Base-by-base conservation (phyloP, 92 coral and sea anemone species). In the Umimayanthus kanabou region DNA sequence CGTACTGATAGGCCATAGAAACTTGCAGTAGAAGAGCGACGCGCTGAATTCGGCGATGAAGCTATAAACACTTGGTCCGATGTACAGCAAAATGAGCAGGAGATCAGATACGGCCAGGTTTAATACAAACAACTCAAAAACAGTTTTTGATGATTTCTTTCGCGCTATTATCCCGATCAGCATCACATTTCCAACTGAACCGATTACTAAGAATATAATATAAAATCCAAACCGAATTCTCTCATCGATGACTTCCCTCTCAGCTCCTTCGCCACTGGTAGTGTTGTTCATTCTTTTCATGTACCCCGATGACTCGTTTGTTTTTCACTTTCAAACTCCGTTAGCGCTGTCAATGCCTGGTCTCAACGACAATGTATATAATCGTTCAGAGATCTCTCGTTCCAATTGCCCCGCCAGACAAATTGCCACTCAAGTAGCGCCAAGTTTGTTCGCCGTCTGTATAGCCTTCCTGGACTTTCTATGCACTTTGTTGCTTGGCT, bases 21-120 rank as follows among this genome's bases (percentile, higher is more conserved):
- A 80, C 55, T 61, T 80, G 47, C 85, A 80, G 53, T 80, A 80
- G 40, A 80, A 29, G 9, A 80, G 26, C 72, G 85, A 33, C 20
- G 85, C 71, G 28, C 73, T 50, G 39, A 78, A 80, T 30, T 80
- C 85, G 73, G 85, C 18, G 53, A 80, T 37, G 20, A 80, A 61
- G 43, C 85, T 80, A 73, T 57, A 80, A 58, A 61, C 72, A 20
- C 8, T 80, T 4, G 85, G 85, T 18, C 85, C 85, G 18, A 61
- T 80, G 45, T 80, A 57, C 66, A 80, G 49, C 4, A 80, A 9
- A 57, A 80, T 37, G 18, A 80, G 85, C 1, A 80, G 85, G 8
- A 80, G 73, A 22, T 80, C 85, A 33, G 85, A 57, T 14, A 58
- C 85, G 2, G 85, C 85, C 2, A 80, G 71, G 85, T 80, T 80